These are phyloP conservation scores for Mycteria americana DNA, from an alignment of 2,797 vertebrate species.

Conservation along the genomic window DNA sequence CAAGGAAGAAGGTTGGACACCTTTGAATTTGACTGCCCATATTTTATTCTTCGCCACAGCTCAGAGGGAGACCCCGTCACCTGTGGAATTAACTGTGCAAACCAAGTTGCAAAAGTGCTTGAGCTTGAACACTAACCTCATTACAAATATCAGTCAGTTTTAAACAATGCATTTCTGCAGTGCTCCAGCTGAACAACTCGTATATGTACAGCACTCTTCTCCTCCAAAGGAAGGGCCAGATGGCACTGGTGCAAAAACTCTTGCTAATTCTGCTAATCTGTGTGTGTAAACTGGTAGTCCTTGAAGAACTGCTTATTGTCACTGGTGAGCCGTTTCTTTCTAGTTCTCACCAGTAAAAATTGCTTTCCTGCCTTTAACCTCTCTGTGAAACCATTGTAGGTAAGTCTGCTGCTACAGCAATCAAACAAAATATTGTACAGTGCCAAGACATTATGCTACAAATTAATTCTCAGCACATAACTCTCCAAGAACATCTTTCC, in stretches of 20 bases:
- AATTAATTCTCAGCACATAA: not conserved
- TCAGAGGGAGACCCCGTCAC: not conserved
- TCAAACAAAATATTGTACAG: not conserved
- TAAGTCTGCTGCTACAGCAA: slow-evolving; percentile 27
- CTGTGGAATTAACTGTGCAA: not conserved
- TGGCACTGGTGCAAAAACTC: not conserved
- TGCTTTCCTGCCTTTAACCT: not conserved
- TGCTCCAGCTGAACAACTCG: not conserved
- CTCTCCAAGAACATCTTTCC: slow-evolving; percentile 7
- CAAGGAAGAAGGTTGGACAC: not conserved
- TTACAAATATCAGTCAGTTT: not conserved
- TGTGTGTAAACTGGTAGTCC: not conserved
- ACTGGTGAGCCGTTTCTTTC: not conserved
- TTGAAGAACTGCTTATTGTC: not conserved
- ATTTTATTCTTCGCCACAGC: not conserved
- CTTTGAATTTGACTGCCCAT: not conserved
- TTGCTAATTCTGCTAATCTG: not conserved
- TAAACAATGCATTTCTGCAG: not conserved
- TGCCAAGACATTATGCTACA: not conserved
- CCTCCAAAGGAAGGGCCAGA: not conserved
- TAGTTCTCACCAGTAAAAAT: not conserved
- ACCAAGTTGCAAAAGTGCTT: not conserved
- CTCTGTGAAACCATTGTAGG: not conserved
- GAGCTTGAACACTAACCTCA: not conserved
- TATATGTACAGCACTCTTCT: not conserved